Base-by-base conservation (phyloP, 2,113 vertebrate genomes). In the Odocoileus virginianus region DNA sequence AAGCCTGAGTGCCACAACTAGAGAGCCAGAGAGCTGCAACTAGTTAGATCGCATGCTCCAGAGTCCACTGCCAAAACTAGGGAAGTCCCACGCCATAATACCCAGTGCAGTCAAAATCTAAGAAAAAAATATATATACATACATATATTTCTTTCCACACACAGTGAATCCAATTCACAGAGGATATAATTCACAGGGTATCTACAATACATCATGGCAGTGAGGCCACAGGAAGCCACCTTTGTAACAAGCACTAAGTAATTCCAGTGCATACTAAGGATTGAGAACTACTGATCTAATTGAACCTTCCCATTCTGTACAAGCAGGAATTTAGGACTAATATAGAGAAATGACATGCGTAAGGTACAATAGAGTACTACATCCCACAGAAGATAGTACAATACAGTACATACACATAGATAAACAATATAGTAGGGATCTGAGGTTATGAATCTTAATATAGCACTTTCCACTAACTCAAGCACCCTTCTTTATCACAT, bases 171-270 rank as follows among this genome's bases (percentile, higher is more conserved):
- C 47, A 71, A 13, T n/a, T 33, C 12, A 83, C 19, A 83, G 50
- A 83, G 50, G 50, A 36, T 25, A 54, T 25, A 83, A 83, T 54
- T 83, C 81, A 27, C 45, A 79, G 27, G 90, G 10, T 88, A 50
- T 85, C 89, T 88, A 64, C 82, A 93, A 30, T 92, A 95, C 94
- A 84, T 91, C 61, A 76, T 58, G 45, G 13, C 17, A 60, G 67
- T 81, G 64, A 87, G 17, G 19, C 40, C 21, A 79, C 25, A 94
- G 40, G 64, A 95, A 94, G 17, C 19, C 71, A 28, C n/a, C 76
- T 87, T 96, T 91, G 43, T 93, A 94, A 95, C 25, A 87, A 94
- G 79, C n/a, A 10, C 17, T 33, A 79, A 40, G 16, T 94, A 94
- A 97, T 93, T 91, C 86, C 86, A 87, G 58, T 52, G n/a, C 45